Percentiles rank a stretch among this genome's conserved stretches.
Conservation (phyloP, 2,797 vertebrate genomes). For the Acanthiza pusilla region DNA sequence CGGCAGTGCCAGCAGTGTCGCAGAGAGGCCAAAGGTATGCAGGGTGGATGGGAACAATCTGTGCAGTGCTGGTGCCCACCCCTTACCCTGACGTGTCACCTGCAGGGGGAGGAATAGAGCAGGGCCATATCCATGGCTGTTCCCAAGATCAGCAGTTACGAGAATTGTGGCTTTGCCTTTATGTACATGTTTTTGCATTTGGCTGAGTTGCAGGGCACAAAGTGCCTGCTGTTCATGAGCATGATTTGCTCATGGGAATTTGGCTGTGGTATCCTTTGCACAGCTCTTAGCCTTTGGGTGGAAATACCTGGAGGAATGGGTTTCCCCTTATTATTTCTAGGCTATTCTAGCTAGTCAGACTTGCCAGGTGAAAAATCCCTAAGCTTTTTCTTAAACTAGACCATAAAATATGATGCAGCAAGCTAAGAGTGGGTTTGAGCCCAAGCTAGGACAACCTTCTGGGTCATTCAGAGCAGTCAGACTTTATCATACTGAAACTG, state of each 20-base stretch:
- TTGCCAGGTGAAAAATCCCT: background rate
- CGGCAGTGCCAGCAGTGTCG: background rate
- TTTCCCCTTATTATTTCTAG: background rate
- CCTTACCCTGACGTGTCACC: background rate
- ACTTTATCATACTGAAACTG: background rate
- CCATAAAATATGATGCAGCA: background rate
- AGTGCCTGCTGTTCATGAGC: rapidly evolving
- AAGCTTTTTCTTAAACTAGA: background rate
- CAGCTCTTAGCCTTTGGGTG: background rate
- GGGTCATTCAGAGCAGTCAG: background rate
- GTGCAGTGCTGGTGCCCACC: background rate
- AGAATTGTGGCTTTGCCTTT: background rate
- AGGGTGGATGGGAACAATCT: no score
- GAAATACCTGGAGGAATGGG: background rate
- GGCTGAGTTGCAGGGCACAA: background rate
- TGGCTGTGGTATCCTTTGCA: background rate
- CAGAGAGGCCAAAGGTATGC: background rate
- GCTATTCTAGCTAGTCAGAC: background rate
- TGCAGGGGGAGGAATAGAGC: background rate
- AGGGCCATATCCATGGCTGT: background rate
- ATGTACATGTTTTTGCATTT: background rate
- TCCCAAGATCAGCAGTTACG: background rate
- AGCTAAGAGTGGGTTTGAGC: background rate
- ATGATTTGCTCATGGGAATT: rapidly evolving
- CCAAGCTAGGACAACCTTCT: background rate